Base-by-base conservation (phyloP, 2,888 invertebrate genomes). In the Alsophila aescularia region DNA sequence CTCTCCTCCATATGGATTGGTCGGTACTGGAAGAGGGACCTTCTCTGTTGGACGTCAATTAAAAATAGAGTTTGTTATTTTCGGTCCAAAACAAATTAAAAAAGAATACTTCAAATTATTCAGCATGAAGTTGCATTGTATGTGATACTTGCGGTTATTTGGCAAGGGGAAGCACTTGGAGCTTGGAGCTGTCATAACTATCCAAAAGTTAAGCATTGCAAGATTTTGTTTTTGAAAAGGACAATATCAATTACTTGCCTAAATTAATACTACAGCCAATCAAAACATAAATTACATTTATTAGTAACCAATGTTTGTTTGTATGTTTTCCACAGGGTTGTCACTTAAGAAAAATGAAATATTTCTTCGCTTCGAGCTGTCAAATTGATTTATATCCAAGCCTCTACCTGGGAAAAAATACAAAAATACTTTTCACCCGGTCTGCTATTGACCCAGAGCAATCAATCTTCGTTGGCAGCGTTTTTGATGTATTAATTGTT, bases 381-480 rank as follows among this genome's bases (percentile, higher is more conserved):
- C 82, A 79, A 70, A 73, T 77, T 85, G 85, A 85, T 85, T 85
- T 83, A 85, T 85, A 67, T 61, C 62, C 64, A 61, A 45, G 42
- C 16, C 39, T 51, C 31, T 36, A 76, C 74, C 76, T 75, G 75
- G 43, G 66, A 75, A 79, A 81, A 74, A 79, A 45, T 52, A 34
- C 48, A 54, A 50, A 55, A 56, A 79, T 77, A 79, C 73, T 76
- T 58, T 66, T 58, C 73, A 62, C 66, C 61, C 55, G 60, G 60
- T 56, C 64, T 56, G 56, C 62, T 67, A 65, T 66, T 69, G 69
- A 71, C 69, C 72, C 50, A 35, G 39, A 27, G 59, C 58, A 48
- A 81, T 81, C 70, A 70, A 77, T 81, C 81, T 79, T 75, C 77
- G 66, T 72, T 72, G 36, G 7, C 18, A 35, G 49, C 48, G 24